Evolutionary conservation across 2,888 invertebrate genomes (phyloP).

Genomic region (Rhopalosiphum nymphaeae): DNA sequence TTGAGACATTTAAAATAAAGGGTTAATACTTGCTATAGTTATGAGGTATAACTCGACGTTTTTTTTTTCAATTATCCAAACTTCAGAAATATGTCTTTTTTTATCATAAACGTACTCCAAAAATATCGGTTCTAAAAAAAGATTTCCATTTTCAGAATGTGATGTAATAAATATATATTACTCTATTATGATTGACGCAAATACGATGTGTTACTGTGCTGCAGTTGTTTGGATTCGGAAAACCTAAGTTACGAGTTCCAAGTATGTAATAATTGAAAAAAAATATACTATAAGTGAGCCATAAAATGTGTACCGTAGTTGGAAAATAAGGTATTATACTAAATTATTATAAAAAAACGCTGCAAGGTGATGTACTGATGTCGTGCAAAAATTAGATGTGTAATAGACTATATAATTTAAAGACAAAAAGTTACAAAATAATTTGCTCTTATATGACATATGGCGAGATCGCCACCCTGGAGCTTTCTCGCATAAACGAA

Average conservation of each 20-base stretch:
- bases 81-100: background rate
- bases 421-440: background rate
- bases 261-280: background rate
- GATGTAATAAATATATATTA: background rate
- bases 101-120: background rate
- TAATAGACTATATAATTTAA: background rate
- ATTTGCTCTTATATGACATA: background rate
- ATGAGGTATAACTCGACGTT: background rate
- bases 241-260: background rate
- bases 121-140: background rate
- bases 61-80: background rate
- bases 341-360: background rate
- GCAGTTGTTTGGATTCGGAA: background rate
- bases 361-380: background rate
- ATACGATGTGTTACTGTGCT: background rate
- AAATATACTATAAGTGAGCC: background rate
- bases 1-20: background rate
- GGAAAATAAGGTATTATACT: background rate
- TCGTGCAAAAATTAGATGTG: background rate
- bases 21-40: background rate
- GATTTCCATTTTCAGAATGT: background rate
- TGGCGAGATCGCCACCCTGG: background rate
- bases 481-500: background rate
- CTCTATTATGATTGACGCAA: background rate
- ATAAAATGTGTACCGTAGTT: background rate